Evolutionary conservation across 2,888 invertebrate genomes (phyloP).

Genomic region (Dioctria linearis): DNA sequence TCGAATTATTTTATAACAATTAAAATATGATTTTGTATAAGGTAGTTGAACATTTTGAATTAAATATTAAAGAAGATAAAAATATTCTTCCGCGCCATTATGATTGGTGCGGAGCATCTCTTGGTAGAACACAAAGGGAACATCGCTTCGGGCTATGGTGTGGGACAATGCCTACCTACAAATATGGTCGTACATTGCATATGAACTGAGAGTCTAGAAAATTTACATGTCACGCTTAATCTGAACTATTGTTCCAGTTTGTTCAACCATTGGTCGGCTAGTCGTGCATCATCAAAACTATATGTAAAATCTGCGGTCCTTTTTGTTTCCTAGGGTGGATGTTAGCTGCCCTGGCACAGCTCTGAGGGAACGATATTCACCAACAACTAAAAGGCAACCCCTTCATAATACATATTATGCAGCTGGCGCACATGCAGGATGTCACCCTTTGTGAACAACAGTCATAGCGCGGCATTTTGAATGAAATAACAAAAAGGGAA

Average conservation of each 20-base stretch:
- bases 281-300: conserved; percentile 50
- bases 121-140: conserved; percentile 26
- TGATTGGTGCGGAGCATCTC: conserved; percentile 22
- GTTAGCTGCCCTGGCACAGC: background rate
- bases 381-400: conserved; percentile 49
- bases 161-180: background rate
- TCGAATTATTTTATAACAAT: conserved; percentile 56
- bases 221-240: conserved; percentile 60
- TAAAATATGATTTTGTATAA: conserved; percentile 55
- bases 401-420: conserved; percentile 47
- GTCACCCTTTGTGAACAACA: conserved; percentile 52
- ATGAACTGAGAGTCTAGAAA: conserved; percentile 47
- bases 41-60: conserved; percentile 50
- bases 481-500: conserved; percentile 31
- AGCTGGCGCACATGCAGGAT: conserved; percentile 49
- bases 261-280: conserved; percentile 53
- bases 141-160: background rate
- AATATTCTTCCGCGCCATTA: conserved; percentile 28
- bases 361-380: conserved; percentile 8
- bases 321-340: conserved; percentile 23
- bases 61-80: conserved; percentile 34
- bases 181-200: background rate
- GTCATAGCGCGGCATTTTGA: conserved; percentile 26
- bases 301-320: conserved; percentile 44
- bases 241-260: conserved; percentile 58